Evolutionary conservation across 1,140 invertebrate genomes (phyloP).

Genomic region (Drosophila saltans): DNA sequence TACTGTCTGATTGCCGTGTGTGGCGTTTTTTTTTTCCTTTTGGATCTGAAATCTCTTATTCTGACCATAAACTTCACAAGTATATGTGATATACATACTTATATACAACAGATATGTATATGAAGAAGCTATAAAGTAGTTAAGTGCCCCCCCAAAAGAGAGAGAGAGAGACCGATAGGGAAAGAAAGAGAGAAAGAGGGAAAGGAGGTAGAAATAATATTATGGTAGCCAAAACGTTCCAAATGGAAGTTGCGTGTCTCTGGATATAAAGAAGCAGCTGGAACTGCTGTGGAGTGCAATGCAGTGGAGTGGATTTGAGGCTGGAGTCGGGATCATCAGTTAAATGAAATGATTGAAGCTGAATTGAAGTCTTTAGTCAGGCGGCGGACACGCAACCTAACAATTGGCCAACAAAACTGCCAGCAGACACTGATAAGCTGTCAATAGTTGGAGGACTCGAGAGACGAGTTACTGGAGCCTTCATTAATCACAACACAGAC

Average conservation of each 20-base stretch:
- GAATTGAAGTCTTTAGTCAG: slow-evolving; percentile 81
- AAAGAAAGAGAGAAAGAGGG: neutral
- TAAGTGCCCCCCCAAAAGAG: slow-evolving; percentile 58
- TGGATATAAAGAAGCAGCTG: slow-evolving; percentile 8
- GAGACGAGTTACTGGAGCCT: slow-evolving; percentile 41
- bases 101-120: slow-evolving; percentile 21
- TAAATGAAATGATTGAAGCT: slow-evolving; percentile 80
- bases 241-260: slow-evolving; percentile 70
- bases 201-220: slow-evolving; percentile 32
- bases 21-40: slow-evolving; percentile 4
- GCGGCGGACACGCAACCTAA: slow-evolving; percentile 68
- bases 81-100: slow-evolving; percentile 51
- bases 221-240: slow-evolving; percentile 73
- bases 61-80: slow-evolving; percentile 65
- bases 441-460: slow-evolving; percentile 63
- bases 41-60: slow-evolving; percentile 46
- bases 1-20: slow-evolving; percentile 32
- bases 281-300: neutral
- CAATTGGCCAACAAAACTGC: slow-evolving; percentile 60
- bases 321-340: slow-evolving; percentile 72
- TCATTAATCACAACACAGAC: slow-evolving; percentile 78
- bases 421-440: slow-evolving; percentile 67
- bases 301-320: slow-evolving; percentile 10
- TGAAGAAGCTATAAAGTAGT: slow-evolving; percentile 75
- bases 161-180: neutral